phyloP scores from a whole-genome alignment of 1,140 invertebrate species.

The Drosophila sechellia region DNA sequence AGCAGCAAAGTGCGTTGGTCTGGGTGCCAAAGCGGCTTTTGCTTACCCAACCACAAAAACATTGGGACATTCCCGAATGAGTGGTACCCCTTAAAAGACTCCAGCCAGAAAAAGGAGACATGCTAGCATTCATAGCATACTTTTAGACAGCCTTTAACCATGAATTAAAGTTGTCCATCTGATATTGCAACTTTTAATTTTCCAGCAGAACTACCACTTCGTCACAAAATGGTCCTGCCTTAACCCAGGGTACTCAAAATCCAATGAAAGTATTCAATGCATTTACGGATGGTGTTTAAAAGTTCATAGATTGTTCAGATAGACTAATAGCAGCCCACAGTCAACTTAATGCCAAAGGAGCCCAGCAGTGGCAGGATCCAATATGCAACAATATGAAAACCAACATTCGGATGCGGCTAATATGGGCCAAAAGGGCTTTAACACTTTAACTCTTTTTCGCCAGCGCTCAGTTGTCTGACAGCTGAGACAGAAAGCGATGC shows the following conservation, averaged over 20 bases:
- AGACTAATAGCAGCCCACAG: slow-evolving; percentile 5
- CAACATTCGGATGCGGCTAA: neutral
- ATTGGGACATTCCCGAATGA: neutral
- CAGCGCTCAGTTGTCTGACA: slow-evolving; percentile 35
- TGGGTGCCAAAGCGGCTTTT: slow-evolving; percentile 49
- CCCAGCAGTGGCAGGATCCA: slow-evolving; percentile 5
- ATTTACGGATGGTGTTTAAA: slow-evolving; percentile 25
- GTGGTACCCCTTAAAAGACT: neutral
- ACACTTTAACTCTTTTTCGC: slow-evolving; percentile 3
- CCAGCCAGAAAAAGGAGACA: neutral
- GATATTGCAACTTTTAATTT: neutral
- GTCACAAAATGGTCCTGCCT: neutral
- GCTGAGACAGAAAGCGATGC: slow-evolving; percentile 46
- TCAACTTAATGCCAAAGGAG: neutral
- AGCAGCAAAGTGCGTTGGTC: slow-evolving; percentile 29
- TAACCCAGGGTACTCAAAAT: neutral
- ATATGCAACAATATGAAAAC: slow-evolving; percentile 16
- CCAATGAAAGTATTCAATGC: slow-evolving; percentile 23
- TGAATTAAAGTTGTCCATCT: neutral
- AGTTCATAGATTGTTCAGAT: slow-evolving; percentile 14
- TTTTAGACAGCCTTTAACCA: neutral
- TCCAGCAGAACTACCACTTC: neutral
- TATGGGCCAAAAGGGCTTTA: slow-evolving; percentile 19
- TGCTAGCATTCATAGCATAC: neutral
- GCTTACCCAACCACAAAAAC: slow-evolving; percentile 13